phyloP scores from a whole-genome alignment of 2,888 invertebrate genomes.

The Mythimna lalbum region DNA sequence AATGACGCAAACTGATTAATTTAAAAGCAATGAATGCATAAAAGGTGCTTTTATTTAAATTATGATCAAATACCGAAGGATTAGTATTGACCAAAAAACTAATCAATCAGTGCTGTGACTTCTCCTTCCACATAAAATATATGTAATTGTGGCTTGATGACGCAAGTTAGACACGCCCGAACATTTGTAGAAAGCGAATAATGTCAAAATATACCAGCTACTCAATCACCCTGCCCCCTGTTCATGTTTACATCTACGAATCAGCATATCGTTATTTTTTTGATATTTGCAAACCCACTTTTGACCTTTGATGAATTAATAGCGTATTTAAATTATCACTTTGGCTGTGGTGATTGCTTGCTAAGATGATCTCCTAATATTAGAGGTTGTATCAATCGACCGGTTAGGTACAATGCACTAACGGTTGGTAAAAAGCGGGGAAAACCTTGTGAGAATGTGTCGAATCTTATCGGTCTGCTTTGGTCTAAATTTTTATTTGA shows the following conservation, averaged over 20 bases:
- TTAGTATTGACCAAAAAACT: neutral
- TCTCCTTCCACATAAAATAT: constrained; percentile 13
- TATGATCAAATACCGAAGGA: neutral
- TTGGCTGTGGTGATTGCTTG: constrained; percentile 3
- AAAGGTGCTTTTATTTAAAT: constrained; percentile 17
- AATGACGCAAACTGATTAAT: neutral
- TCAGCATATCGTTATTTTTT: neutral
- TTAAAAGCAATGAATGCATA: neutral
- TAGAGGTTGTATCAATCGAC: neutral
- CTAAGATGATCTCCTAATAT: constrained; percentile 1
- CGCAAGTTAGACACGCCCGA: constrained; percentile 16
- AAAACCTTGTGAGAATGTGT: neutral
- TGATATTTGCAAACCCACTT: constrained; percentile 1
- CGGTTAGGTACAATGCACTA: neutral
- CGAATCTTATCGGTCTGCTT: too few relatives aligned
- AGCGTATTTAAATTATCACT: constrained; percentile 3
- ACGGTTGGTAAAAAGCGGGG: neutral
- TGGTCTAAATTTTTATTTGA: neutral
- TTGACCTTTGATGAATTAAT: constrained; percentile 23
- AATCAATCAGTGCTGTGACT: constrained; percentile 11
- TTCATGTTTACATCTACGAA: constrained; percentile 16
- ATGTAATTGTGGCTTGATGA: constrained; percentile 29
- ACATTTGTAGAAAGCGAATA: constrained; percentile 27
- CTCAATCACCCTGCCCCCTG: constrained; percentile 6
- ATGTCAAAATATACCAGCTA: neutral